Evolutionary conservation across 2,113 vertebrate species (phyloP).

Genomic region (Oncorhynchus keta): DNA sequence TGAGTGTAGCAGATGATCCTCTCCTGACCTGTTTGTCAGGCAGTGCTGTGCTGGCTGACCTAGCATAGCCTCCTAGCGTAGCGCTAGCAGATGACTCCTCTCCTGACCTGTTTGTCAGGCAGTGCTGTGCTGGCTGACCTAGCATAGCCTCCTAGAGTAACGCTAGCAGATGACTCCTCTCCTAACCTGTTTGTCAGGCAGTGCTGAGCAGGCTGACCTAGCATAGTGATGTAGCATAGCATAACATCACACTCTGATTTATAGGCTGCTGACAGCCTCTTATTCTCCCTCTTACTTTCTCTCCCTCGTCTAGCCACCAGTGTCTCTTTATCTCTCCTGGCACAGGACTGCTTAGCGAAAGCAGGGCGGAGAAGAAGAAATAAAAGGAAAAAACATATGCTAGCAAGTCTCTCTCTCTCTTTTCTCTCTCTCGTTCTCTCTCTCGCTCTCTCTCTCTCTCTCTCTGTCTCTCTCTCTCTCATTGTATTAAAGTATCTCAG

Average conservation of each 20-base stretch:
- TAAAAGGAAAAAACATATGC: not conserved
- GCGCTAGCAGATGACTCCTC: not conserved
- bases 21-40: not conserved
- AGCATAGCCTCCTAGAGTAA: too few relatives aligned
- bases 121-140: not conserved
- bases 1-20: not conserved
- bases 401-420: not conserved
- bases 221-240: not conserved
- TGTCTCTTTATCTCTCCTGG: not conserved
- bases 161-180: not conserved
- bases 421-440: not conserved
- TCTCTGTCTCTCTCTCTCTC: not conserved
- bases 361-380: not conserved
- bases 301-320: not conserved
- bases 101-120: not conserved
- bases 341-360: conserved; percentile 6
- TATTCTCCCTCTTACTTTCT: conserved; percentile 3
- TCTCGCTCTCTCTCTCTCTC: not conserved
- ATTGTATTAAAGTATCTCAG: conserved; percentile 12
- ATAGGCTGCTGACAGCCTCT: conserved; percentile 10
- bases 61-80: not conserved
- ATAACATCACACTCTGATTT: conserved; percentile 28
- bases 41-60: not conserved
- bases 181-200: not conserved
- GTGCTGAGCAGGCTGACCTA: not conserved